phyloP scores from a whole-genome alignment of 2,888 invertebrate species.

The Rhingia campestris region DNA sequence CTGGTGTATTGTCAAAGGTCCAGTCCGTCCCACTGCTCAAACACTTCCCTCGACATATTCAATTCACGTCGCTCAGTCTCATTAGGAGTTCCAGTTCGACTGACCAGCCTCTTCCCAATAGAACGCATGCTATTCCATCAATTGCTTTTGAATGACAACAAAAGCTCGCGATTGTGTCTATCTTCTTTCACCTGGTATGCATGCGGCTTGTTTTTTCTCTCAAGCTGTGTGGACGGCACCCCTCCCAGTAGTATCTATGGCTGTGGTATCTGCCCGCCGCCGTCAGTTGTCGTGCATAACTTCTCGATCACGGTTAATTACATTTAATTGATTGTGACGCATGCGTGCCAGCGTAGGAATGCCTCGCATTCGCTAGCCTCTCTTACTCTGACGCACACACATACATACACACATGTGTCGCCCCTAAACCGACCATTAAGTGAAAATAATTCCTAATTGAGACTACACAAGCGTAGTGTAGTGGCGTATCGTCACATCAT shows the following conservation, averaged over 20 bases:
- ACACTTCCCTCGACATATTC: background rate
- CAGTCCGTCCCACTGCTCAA: no score
- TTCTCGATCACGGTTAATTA: constrained; percentile 73
- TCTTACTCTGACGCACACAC: background rate
- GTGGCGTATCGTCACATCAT: constrained; percentile 60
- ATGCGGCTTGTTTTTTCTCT: constrained; percentile 33
- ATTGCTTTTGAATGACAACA: constrained; percentile 51
- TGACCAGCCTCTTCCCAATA: constrained; percentile 10
- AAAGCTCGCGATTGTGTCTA: constrained; percentile 45
- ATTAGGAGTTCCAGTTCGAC: constrained; percentile 36
- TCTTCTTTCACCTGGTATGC: constrained; percentile 55
- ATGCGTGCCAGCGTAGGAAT: constrained; percentile 68
- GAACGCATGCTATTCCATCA: constrained; percentile 49
- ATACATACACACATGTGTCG: constrained; percentile 22
- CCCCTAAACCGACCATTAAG: constrained; percentile 39
- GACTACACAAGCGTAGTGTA: constrained; percentile 45
- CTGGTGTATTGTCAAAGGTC: no score
- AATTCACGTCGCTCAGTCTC: constrained; percentile 22
- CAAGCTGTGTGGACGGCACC: constrained; percentile 4
- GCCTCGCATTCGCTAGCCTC: constrained; percentile 37
- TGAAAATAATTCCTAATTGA: constrained; percentile 70
- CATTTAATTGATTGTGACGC: constrained; percentile 74
- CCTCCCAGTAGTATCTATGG: constrained; percentile 27
- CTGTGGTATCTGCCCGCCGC: constrained; percentile 13
- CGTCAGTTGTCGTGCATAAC: constrained; percentile 67